Evolutionary conservation across 2,797 vertebrate species (phyloP).

Genomic region (Crenichthys baileyi): DNA sequence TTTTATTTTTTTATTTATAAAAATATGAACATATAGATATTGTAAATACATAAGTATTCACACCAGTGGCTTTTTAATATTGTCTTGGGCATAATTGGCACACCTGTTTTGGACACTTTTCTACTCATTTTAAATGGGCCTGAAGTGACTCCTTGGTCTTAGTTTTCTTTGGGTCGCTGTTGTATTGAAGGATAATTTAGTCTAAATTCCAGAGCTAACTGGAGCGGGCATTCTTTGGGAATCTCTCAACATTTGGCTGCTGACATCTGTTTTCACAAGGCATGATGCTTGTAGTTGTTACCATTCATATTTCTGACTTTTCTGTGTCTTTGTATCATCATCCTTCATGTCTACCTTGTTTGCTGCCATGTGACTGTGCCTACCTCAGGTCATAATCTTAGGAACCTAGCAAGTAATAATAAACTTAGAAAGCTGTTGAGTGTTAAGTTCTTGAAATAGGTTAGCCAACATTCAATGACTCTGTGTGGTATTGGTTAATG

Average conservation of each 20-base stretch:
- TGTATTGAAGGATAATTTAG: background rate
- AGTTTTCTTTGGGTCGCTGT: background rate
- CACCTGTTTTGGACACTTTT: background rate
- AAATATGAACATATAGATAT: background rate
- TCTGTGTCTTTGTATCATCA: background rate
- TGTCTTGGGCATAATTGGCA: background rate
- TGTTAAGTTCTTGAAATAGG: too few species aligned
- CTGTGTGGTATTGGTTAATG: too few species aligned
- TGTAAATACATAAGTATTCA: background rate
- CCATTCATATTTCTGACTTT: background rate
- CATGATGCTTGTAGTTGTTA: background rate
- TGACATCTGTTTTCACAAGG: background rate
- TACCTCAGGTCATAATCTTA: too few species aligned
- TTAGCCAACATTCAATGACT: too few species aligned
- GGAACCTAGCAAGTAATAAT: background rate
- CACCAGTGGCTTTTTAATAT: background rate
- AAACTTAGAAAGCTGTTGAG: too few species aligned
- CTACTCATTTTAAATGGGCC: background rate
- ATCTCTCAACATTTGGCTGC: background rate
- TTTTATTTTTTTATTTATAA: too few species aligned
- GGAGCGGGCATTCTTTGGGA: background rate
- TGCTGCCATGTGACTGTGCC: background rate
- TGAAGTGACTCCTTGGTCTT: background rate
- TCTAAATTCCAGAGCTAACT: background rate
- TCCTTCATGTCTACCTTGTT: background rate